Evolutionary conservation across 2,888 invertebrate species (phyloP), one percentile per base, ranked within the genome.

Genomic region (Cyclophora punctaria): DNA sequence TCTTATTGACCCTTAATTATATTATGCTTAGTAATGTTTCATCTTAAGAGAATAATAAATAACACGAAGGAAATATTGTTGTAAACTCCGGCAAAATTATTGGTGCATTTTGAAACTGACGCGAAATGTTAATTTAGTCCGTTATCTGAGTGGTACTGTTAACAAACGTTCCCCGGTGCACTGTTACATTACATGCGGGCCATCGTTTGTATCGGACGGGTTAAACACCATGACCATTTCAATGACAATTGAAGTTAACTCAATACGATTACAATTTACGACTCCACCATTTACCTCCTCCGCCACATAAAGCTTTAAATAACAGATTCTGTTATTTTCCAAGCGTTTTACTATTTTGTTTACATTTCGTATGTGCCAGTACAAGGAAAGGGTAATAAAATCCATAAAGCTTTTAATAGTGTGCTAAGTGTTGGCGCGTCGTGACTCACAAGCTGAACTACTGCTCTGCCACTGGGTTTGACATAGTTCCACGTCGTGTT

Each of bases 401-500:
- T 52, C 54, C 57, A 53, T 52, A 50, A 50, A 50, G 52, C 51
- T 45, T 49, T 53, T 51, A 64, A 57, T 57, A 60, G 48, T 50
- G 44, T 47, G 52, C 54, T 55, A 53, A 56, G 50, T 56, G 49
- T 48, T 42, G 48, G 49, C 57, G 58, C 47, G 55, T 53, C 52
- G 50, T 50, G 58, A 56, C 54, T 60, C 52, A 46, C 57, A 52
- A 61, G 55, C 56, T 49, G 56, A 52, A 48, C 56, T 37, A 37
- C 4, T 59, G 53, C 60, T 64, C 4, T 59, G 53, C 60, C 63
- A 62, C 56, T 58, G 62, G 62, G 56, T 67, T 62, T 73, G 68
- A 70, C 72, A 73, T 67, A 66, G 63, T 71, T 72, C 62, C 58
- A 62, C 62, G 51, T 63, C 56, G 64, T 55, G 59, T 47, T 59